phyloP scores from a whole-genome alignment of 2,888 invertebrate species.

The Cephus nigrinus region DNA sequence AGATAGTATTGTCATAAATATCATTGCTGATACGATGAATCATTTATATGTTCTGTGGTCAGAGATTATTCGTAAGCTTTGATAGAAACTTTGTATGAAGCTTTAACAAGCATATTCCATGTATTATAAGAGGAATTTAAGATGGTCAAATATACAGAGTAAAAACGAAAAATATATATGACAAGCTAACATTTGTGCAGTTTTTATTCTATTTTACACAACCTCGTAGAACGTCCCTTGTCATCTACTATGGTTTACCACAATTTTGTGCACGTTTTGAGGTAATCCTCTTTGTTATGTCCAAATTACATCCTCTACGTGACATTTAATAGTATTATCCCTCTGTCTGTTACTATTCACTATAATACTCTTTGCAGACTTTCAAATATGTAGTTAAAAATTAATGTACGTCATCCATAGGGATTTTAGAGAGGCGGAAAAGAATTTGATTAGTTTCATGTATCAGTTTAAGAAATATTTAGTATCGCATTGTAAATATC shows the following conservation, averaged over 20 bases:
- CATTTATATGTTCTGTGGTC: neutral
- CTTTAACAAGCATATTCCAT: conserved; percentile 15
- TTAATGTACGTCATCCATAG: neutral
- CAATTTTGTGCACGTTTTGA: neutral
- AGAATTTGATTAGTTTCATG: neutral
- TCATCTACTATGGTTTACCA: neutral
- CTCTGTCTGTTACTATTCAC: neutral
- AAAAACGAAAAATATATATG: conserved; percentile 24
- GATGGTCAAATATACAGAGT: conserved; percentile 13
- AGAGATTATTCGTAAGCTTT: conserved; percentile 8
- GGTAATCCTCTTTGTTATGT: neutral
- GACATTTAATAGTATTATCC: neutral
- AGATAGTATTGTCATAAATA: neutral
- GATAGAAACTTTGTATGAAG: conserved; percentile 15
- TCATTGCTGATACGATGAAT: neutral
- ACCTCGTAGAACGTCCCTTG: conserved; percentile 18
- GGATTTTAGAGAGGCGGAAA: neutral
- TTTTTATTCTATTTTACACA: conserved; percentile 20
- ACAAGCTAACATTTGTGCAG: conserved; percentile 24
- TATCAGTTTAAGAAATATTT: neutral
- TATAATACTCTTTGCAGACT: neutral
- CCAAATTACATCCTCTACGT: neutral
- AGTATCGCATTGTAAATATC: neutral
- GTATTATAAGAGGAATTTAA: conserved; percentile 18
- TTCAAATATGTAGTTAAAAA: neutral